Percentiles rank a stretch among this genome's conserved stretches.
These are phyloP conservation scores for Platysternon megacephalum DNA, from an alignment of 2,113 vertebrate species.

Conservation along the genomic window DNA sequence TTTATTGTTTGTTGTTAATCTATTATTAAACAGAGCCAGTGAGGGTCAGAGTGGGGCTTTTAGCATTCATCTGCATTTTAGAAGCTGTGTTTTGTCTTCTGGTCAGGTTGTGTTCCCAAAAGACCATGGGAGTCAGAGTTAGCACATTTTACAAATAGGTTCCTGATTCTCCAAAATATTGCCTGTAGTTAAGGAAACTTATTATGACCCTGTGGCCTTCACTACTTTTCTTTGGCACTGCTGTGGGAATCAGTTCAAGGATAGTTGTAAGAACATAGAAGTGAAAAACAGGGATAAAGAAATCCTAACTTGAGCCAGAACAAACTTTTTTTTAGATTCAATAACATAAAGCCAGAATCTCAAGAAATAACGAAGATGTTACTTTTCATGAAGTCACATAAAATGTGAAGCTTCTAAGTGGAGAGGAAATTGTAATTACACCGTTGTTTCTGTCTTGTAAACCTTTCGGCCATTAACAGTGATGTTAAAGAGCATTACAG, in stretches of 20 bases:
- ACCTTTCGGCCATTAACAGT: background rate
- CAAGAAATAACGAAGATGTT: background rate
- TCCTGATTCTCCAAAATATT: constrained; percentile 19
- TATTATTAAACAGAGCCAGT: constrained; percentile 36
- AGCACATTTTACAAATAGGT: background rate
- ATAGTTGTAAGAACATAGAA: background rate
- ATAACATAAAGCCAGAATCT: background rate
- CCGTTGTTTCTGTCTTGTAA: background rate
- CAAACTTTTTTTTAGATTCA: background rate
- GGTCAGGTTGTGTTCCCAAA: constrained; percentile 22
- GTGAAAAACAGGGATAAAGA: background rate
- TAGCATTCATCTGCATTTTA: background rate
- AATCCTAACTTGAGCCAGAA: background rate
- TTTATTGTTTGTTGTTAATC: constrained; percentile 40
- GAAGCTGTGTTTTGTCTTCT: constrained; percentile 8
- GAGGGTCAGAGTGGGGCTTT: background rate
- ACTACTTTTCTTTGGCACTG: background rate
- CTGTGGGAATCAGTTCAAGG: background rate
- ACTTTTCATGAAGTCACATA: background rate
- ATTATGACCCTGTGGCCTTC: background rate
- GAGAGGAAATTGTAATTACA: constrained; percentile 19
- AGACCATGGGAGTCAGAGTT: background rate
- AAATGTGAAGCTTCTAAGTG: background rate
- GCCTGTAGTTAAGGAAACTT: background rate
- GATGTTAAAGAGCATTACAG: constrained; percentile 4